Base-by-base conservation (phyloP, 2,888 invertebrate genomes). In the Cecidostiba fungosa region DNA sequence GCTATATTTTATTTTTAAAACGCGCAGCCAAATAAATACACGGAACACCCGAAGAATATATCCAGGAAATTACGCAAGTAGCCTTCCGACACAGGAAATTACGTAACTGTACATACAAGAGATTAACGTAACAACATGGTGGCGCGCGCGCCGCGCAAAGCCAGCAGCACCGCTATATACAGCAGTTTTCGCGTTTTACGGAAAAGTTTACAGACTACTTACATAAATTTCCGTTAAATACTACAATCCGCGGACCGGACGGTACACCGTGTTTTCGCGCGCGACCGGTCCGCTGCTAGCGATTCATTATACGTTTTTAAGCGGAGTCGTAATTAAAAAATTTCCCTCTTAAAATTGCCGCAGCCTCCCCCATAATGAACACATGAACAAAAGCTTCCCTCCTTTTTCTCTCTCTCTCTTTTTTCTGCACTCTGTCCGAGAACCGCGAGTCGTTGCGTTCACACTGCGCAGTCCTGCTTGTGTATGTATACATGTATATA, bases 161-260 rank as follows among this genome's bases (percentile, higher is more conserved):
- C 54, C n/a, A n/a, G n/a, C 54, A n/a, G 19, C 19, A 54, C n/a
- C 54, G 1, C 0, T 39, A 10, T 39, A 36, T 36, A 5, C 6
- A 54, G n/a, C 54, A 69, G 72, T 43, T 72, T 39, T 36, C 39
- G 39, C 23, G 66, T 54, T 69, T 70, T 69, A 77, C 47, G 54
- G n/a, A 73, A 74, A 84, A 47, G 19, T 78, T 79, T 74, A 69
- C 66, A 54, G 26, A 54, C 66, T 74, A 54, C 74, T 74, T 73
- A 54, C 69, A 79, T 69, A 69, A 79, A 84, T 77, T 84, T 66
- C 50, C 26, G 62, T 77, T 72, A 77, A 83, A 72, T 72, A 72
- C 29, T 23, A 26, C 50, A 74, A 66, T 66, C 72, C 43, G 72
- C 66, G 19, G n/a, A 8, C n/a, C n/a, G n/a, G n/a, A n/a, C 16